Evolutionary conservation across 2,888 invertebrate species (phyloP).

Genomic region (Zelleria hepariella): DNA sequence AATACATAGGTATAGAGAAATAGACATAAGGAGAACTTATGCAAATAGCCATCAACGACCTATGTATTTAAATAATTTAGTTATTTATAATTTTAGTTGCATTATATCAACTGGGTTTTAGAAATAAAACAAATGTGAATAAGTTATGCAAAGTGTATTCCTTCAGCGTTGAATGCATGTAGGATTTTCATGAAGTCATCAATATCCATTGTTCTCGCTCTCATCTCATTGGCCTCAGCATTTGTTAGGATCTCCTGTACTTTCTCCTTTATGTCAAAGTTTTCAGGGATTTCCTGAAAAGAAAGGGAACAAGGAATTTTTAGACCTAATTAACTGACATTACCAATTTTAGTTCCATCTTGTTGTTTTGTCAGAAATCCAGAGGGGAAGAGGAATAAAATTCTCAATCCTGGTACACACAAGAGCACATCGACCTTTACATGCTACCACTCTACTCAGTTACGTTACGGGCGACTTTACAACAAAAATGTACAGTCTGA

Average conservation of each 20-base stretch:
- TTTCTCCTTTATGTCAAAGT: conserved; percentile 87
- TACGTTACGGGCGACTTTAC: too few relatives aligned
- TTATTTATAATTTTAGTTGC: neutral
- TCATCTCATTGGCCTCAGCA: conserved; percentile 78
- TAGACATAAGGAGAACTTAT: neutral
- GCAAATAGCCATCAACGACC: neutral
- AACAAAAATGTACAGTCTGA: too few relatives aligned
- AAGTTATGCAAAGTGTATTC: conserved; percentile 88
- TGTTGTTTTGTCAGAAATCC: too few relatives aligned
- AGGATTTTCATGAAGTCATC: conserved; percentile 94
- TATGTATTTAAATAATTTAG: neutral
- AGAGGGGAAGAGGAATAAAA: too few relatives aligned
- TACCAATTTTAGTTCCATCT: too few relatives aligned
- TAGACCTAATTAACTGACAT: neutral
- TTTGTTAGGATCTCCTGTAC: conserved; percentile 81
- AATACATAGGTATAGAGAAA: neutral
- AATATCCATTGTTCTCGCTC: conserved; percentile 95
- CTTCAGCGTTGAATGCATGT: conserved; percentile 90
- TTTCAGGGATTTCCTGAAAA: conserved; percentile 77
- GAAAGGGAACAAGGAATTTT: too few relatives aligned
- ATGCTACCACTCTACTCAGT: too few relatives aligned
- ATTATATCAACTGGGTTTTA: conserved; percentile 3
- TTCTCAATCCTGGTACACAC: too few relatives aligned
- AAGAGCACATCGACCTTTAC: too few relatives aligned
- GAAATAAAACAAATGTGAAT: conserved; percentile 5